Percentiles rank a stretch among this genome's conserved stretches.
phyloP scores from a whole-genome alignment of 1,140 invertebrate species.

The Bombus affinis region DNA sequence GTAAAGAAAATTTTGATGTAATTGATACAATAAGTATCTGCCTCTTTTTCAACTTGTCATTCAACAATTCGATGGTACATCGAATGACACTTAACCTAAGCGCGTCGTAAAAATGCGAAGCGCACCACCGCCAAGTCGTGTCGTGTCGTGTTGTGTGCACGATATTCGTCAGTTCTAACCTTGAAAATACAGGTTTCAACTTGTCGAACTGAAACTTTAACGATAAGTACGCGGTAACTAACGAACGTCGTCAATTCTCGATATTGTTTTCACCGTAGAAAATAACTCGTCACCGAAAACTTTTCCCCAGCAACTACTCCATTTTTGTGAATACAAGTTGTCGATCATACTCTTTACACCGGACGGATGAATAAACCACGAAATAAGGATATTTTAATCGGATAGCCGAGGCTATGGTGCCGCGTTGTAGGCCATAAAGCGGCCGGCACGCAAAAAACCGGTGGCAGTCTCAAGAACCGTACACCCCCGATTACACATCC shows the following conservation, averaged over 20 bases:
- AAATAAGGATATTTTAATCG: constrained; percentile 9
- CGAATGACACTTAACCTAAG: constrained; percentile 49
- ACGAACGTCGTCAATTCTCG: background rate
- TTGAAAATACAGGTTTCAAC: constrained; percentile 12
- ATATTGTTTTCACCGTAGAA: background rate
- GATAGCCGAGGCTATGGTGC: constrained; percentile 46
- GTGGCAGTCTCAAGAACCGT: constrained; percentile 39
- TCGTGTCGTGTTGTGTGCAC: background rate
- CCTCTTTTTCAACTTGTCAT: background rate
- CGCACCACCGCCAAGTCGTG: background rate
- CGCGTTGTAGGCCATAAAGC: constrained; percentile 53
- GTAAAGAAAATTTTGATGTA: background rate
- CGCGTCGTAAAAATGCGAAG: constrained; percentile 23
- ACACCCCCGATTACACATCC: constrained; percentile 58
- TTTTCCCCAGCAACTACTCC: background rate
- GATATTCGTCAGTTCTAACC: constrained; percentile 7
- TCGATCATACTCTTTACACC: constrained; percentile 8
- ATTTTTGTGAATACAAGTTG: background rate
- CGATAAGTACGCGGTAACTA: background rate
- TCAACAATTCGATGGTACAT: background rate
- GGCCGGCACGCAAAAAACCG: constrained; percentile 54
- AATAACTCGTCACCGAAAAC: background rate
- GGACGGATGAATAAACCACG: constrained; percentile 26
- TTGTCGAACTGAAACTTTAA: background rate
- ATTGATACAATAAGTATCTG: background rate